phyloP scores from a whole-genome alignment of 2,888 invertebrate genomes.

The Sinhomidia bicolor region DNA sequence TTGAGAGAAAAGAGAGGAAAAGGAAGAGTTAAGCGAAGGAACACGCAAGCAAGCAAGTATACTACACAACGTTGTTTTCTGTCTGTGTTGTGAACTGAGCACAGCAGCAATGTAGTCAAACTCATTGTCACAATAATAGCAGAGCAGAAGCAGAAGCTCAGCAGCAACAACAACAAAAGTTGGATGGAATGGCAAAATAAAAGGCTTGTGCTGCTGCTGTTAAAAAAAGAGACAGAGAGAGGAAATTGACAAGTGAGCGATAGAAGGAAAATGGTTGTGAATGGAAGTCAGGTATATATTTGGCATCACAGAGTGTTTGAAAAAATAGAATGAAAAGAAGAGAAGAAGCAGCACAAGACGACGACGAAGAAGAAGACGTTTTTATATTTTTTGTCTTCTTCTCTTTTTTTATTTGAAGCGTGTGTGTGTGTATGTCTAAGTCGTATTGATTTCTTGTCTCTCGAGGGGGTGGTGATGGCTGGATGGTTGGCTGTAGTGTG shows the following conservation, averaged over 20 bases:
- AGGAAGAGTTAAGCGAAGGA: neutral
- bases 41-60: neutral
- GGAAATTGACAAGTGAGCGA: slow-evolving; percentile 22
- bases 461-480: slow-evolving; percentile 15
- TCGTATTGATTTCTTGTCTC: slow-evolving; percentile 46
- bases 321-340: too few relatives aligned
- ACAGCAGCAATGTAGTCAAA: neutral
- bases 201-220: slow-evolving; percentile 3
- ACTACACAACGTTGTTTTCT: neutral
- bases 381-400: neutral
- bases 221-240: neutral
- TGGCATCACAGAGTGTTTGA: neutral
- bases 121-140: slow-evolving; percentile 42
- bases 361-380: too few relatives aligned
- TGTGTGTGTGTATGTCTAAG: neutral
- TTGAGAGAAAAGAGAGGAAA: neutral
- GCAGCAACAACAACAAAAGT: too few relatives aligned
- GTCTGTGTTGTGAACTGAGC: neutral
- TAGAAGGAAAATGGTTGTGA: neutral
- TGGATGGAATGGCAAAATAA: too few relatives aligned
- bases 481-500: neutral
- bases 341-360: neutral
- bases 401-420: neutral
- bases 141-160: too few relatives aligned
- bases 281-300: slow-evolving; percentile 9